These are phyloP conservation scores for Andrena haemorrhoa DNA, from an alignment of 2,888 invertebrate species.

Conservation along the genomic window DNA sequence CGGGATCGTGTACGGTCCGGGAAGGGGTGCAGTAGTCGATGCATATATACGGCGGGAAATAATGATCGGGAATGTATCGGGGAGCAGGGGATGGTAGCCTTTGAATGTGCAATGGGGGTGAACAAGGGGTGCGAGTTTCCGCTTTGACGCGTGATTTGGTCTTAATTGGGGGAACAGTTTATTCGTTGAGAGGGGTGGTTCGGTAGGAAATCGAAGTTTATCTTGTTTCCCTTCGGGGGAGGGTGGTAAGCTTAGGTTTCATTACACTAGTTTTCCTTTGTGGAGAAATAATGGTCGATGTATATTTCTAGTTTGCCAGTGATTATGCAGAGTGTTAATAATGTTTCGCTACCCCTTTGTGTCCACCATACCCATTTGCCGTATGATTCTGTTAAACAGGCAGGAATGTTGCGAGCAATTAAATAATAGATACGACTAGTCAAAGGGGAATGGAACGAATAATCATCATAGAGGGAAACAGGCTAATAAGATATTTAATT, in stretches of 20 bases:
- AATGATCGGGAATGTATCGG: conserved; percentile 30
- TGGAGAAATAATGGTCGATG: background rate
- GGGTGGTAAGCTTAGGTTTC: background rate
- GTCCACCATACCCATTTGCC: too few relatives aligned
- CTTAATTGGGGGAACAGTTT: background rate
- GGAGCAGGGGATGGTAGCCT: conserved; percentile 4
- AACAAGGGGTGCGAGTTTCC: background rate
- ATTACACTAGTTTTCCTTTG: background rate
- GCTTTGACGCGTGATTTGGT: background rate
- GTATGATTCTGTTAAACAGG: background rate
- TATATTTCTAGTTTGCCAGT: too few relatives aligned
- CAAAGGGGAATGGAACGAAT: background rate
- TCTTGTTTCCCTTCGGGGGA: background rate
- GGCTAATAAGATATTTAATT: background rate
- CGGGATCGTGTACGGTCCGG: conserved; percentile 9
- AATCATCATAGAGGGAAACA: background rate
- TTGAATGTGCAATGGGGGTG: background rate
- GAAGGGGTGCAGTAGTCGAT: conserved; percentile 5
- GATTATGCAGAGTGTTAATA: background rate
- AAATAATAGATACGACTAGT: background rate
- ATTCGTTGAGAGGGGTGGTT: too few relatives aligned
- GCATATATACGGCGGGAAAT: conserved; percentile 23
- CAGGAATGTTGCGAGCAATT: too few relatives aligned
- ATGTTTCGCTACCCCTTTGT: background rate
- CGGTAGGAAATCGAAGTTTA: background rate